Evolutionary conservation across 1,140 invertebrate genomes (phyloP).

Genomic region (Drosophila melanogaster): Release_6_plus_ISO1_MT NT_037436.4:5994001-5994500

Average conservation of each 20-base stretch:
- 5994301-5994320: no score
- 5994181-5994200: background rate
- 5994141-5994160: slow-evolving; percentile 64
- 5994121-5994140: slow-evolving; percentile 60
- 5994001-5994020: slow-evolving; percentile 68
- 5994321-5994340: no score
- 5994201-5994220: no score
- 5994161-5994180: slow-evolving; percentile 44
- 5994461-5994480: slow-evolving; percentile 50
- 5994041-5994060: slow-evolving; percentile 42
- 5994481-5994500: background rate
- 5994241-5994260: no score
- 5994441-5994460: slow-evolving; percentile 43
- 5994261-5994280: no score
- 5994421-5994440: background rate
- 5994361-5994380: background rate
- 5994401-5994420: slow-evolving; percentile 1
- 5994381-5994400: background rate
- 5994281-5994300: no score
- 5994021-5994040: slow-evolving; percentile 71
- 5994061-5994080: slow-evolving; percentile 47
- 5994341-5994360: no score
- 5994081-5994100: slow-evolving; percentile 69
- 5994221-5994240: no score
- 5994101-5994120: slow-evolving; percentile 14